Evolutionary conservation across 2,113 vertebrate genomes (phyloP).

Genomic region (Hippolais icterina): DNA sequence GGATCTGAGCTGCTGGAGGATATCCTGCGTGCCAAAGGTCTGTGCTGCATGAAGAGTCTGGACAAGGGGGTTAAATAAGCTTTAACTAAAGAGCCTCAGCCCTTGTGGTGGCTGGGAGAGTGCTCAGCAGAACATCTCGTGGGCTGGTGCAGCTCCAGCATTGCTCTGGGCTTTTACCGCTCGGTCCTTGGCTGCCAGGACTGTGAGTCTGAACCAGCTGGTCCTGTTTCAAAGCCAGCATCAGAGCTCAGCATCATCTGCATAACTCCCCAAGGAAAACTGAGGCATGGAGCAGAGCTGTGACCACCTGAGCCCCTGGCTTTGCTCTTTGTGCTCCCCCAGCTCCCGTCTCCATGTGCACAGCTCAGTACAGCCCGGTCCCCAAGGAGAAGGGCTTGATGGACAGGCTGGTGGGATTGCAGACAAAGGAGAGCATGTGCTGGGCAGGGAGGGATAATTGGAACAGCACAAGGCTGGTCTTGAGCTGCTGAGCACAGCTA

Average conservation of each 20-base stretch:
- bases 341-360: not conserved
- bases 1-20: not conserved
- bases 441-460: not conserved
- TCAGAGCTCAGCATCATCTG: not conserved
- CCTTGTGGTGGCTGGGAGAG: not conserved
- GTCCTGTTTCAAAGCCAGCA: not conserved
- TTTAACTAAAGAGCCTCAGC: not conserved
- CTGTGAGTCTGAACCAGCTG: not conserved
- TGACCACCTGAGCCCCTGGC: slow-evolving; percentile 14
- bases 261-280: not conserved
- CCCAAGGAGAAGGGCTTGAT: not conserved
- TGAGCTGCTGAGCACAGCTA: not conserved
- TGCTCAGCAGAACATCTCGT: not conserved
- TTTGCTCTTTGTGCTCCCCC: not conserved
- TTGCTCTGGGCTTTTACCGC: not conserved
- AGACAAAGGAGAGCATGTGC: not conserved
- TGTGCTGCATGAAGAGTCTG: not conserved
- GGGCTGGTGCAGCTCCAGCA: not conserved
- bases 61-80: not conserved
- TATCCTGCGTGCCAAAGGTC: not conserved
- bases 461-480: not conserved
- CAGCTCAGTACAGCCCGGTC: not conserved
- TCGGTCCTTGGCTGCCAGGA: accelerated
- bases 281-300: not conserved
- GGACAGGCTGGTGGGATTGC: slow-evolving; percentile 15